A percentile compares a stretch with the other conserved stretches of the same genome.
These are phyloP conservation scores for Corbicula japonica DNA, from an alignment of 2,888 invertebrate species.

Conservation along the genomic window DNA sequence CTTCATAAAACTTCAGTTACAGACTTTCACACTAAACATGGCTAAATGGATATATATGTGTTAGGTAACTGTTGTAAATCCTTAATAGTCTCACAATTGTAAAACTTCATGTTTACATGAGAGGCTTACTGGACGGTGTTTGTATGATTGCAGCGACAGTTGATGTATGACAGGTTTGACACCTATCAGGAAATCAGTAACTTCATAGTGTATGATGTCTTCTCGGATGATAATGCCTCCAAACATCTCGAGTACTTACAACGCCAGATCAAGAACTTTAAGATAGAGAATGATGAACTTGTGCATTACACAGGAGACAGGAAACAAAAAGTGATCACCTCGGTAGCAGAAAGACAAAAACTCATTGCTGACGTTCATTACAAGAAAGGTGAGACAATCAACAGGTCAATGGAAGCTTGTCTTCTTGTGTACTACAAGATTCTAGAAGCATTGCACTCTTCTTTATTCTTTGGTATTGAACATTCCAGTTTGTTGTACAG, in stretches of 20 bases:
- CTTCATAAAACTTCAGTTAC: no score
- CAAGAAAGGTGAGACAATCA: conserved; percentile 62
- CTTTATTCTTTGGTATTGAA: no score
- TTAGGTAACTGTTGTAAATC: no score
- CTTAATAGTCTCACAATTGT: no score
- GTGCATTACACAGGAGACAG: conserved; percentile 52
- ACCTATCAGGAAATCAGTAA: conserved; percentile 69
- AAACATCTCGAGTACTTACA: conserved; percentile 62
- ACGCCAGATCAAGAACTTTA: conserved; percentile 69
- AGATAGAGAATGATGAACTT: conserved; percentile 65
- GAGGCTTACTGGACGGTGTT: no score
- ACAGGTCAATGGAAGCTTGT: no score
- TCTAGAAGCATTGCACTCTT: no score
- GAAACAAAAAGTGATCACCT: conserved; percentile 39
- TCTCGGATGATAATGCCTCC: conserved; percentile 51
- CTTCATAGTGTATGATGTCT: conserved; percentile 66
- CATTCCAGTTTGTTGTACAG: no score
- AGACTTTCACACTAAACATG: no score
- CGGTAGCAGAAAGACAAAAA: conserved; percentile 57
- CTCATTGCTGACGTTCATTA: conserved; percentile 68
- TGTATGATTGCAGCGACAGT: conserved; percentile 55
- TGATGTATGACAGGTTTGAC: conserved; percentile 50
- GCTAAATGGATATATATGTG: no score
- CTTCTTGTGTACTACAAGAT: no score
- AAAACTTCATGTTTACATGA: no score